Evolutionary conservation across 2,888 invertebrate species (phyloP).

Genomic region (Hirtodrosophila confusa): DNA sequence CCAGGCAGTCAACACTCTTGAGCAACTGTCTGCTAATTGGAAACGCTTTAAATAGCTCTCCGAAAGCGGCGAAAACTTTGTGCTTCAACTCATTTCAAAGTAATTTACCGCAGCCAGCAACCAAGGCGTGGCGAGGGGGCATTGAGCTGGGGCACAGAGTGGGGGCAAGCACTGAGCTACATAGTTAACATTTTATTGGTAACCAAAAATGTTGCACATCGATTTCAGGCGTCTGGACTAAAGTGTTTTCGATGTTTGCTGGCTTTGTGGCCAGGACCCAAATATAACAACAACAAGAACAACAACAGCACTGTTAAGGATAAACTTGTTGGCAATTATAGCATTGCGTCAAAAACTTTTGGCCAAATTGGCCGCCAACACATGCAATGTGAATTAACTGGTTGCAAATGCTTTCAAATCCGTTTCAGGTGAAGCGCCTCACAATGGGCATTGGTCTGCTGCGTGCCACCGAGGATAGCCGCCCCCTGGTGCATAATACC

Average conservation of each 20-base stretch:
- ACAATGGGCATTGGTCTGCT: slow-evolving; percentile 92
- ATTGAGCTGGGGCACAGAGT: background rate
- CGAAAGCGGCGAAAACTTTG: slow-evolving; percentile 46
- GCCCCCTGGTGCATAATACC: slow-evolving; percentile 89
- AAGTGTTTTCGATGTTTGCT: slow-evolving; percentile 71
- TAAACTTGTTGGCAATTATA: slow-evolving; percentile 61
- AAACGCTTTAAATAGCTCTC: slow-evolving; percentile 61
- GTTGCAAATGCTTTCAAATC: too few relatives aligned
- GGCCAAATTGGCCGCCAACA: slow-evolving; percentile 53
- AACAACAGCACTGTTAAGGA: slow-evolving; percentile 28
- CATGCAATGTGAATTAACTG: slow-evolving; percentile 2
- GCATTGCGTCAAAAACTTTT: slow-evolving; percentile 36
- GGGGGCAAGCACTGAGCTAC: slow-evolving; percentile 21
- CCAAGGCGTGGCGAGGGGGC: background rate
- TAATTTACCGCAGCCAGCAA: slow-evolving; percentile 67
- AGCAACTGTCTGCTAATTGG: slow-evolving; percentile 63
- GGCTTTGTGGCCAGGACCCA: slow-evolving; percentile 48
- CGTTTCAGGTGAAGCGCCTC: slow-evolving; percentile 87
- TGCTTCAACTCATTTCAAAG: slow-evolving; percentile 71
- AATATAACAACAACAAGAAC: slow-evolving; percentile 6
- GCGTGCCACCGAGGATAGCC: slow-evolving; percentile 89
- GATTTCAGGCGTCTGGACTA: slow-evolving; percentile 47
- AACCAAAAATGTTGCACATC: slow-evolving; percentile 77
- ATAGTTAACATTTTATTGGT: slow-evolving; percentile 74
- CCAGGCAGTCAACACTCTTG: slow-evolving; percentile 34